Evolutionary conservation across 2,797 vertebrate genomes (phyloP).

Genomic region (Amphiprion clarkii): DNA sequence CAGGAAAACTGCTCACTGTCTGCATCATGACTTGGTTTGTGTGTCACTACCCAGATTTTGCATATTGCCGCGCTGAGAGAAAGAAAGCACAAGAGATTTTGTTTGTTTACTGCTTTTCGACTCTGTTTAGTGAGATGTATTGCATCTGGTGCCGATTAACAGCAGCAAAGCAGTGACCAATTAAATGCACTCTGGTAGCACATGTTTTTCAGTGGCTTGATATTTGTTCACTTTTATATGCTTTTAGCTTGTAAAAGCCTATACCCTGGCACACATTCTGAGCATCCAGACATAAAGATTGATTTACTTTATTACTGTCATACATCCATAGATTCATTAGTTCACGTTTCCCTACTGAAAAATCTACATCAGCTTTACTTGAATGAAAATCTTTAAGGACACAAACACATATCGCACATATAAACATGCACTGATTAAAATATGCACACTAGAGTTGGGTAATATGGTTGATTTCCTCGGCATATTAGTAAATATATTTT

Average conservation of each 20-base stretch:
- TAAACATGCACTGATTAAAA: background rate
- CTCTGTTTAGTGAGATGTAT: constrained; percentile 53
- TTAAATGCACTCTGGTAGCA: constrained; percentile 62
- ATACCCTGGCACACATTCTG: constrained; percentile 24
- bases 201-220: constrained; percentile 55
- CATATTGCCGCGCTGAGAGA: constrained; percentile 10
- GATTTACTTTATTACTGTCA: constrained; percentile 45
- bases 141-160: constrained; percentile 80
- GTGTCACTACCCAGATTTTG: background rate
- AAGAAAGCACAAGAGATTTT: constrained; percentile 41
- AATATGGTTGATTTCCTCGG: too few relatives aligned
- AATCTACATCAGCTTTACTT: constrained; percentile 9
- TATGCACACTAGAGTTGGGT: background rate
- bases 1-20: background rate
- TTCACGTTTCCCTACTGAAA: constrained; percentile 17
- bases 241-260: constrained; percentile 46
- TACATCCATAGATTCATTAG: constrained; percentile 39
- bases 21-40: background rate
- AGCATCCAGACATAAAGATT: constrained; percentile 26
- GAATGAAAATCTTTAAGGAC: background rate
- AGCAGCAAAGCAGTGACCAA: constrained; percentile 62
- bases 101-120: constrained; percentile 60
- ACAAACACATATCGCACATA: background rate
- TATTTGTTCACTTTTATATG: constrained; percentile 49
- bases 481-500: background rate